A percentile compares a stretch with the other conserved stretches of the same genome.
Conservation (phyloP, 2,888 invertebrate genomes). For the Habrosyne pyritoides region DNA sequence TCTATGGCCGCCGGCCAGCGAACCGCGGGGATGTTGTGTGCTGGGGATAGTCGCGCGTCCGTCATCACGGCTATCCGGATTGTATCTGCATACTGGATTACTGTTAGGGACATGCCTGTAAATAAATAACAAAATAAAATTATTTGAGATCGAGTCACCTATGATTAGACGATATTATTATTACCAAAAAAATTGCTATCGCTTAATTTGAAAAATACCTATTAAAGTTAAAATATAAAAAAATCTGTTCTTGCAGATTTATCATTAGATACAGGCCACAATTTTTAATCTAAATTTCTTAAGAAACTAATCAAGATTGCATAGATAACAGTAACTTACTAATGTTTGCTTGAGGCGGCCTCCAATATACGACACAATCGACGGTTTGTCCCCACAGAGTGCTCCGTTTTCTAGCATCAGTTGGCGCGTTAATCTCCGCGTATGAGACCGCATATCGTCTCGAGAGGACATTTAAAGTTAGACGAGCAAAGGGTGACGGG, state of each 20-base stretch:
- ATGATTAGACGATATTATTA: no score
- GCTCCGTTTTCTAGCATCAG: conserved; percentile 65
- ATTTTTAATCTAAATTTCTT: neutral
- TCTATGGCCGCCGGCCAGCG: conserved; percentile 72
- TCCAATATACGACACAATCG: conserved; percentile 86
- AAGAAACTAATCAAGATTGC: neutral
- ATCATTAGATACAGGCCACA: neutral
- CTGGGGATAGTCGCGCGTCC: conserved; percentile 87
- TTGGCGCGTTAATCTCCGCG: conserved; percentile 81
- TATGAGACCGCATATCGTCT: conserved; percentile 87
- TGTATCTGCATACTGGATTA: conserved; percentile 86
- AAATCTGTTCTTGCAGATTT: no score
- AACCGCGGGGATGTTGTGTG: conserved; percentile 82
- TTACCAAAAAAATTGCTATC: no score
- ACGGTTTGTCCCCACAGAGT: conserved; percentile 87
- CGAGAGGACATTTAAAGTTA: conserved; percentile 85
- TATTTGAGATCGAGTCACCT: no score
- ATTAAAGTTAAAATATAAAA: no score
- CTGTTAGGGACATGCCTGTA: conserved; percentile 88
- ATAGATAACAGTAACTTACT: conserved; percentile 75
- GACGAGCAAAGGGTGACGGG: conserved; percentile 79
- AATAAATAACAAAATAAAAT: no score
- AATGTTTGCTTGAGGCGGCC: conserved; percentile 90
- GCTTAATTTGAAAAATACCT: no score
- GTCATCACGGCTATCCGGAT: conserved; percentile 88